Percentiles rank a stretch among this genome's conserved stretches.
phyloP scores from a whole-genome alignment of 2,888 invertebrate genomes.

The Trachelus stipa region DNA sequence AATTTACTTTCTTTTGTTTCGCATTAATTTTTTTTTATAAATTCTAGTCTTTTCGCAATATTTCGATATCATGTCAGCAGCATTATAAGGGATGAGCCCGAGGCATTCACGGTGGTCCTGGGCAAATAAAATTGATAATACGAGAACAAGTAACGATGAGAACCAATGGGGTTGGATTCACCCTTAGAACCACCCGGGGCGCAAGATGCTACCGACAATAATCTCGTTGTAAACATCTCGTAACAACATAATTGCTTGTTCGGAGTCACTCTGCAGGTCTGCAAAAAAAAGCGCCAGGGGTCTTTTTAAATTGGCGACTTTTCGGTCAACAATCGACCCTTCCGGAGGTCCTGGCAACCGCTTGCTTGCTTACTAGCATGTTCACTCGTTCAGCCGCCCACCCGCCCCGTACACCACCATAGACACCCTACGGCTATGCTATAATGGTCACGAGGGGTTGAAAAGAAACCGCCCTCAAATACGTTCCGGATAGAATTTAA shows the following conservation, averaged over 20 bases:
- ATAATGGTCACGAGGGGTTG: conserved; percentile 56
- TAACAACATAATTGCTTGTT: conserved; percentile 65
- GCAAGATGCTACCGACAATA: conserved; percentile 65
- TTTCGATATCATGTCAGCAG: conserved; percentile 26
- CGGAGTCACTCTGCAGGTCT: conserved; percentile 45
- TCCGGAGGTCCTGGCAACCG: conserved; percentile 56
- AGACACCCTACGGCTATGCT: conserved; percentile 58
- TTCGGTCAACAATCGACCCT: conserved; percentile 67
- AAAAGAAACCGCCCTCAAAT: conserved; percentile 49
- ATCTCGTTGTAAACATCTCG: conserved; percentile 66
- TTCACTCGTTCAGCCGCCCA: conserved; percentile 40
- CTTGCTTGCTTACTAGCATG: conserved; percentile 16
- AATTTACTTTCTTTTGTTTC: too few species aligned
- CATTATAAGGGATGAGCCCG: conserved; percentile 46
- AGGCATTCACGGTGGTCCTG: conserved; percentile 45
- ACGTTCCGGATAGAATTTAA: conserved; percentile 41
- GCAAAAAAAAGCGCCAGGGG: conserved; percentile 55
- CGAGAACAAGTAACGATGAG: conserved; percentile 15
- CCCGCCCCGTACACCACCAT: conserved; percentile 50
- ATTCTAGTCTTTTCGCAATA: neutral
- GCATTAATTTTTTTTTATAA: neutral
- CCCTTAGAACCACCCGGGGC: conserved; percentile 50
- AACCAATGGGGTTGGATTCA: conserved; percentile 10
- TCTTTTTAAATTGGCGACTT: conserved; percentile 67
- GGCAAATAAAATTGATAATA: conserved; percentile 60